Evolutionary conservation across 2,113 vertebrate genomes (phyloP).

Genomic region (Eptatretus burgeri): DNA sequence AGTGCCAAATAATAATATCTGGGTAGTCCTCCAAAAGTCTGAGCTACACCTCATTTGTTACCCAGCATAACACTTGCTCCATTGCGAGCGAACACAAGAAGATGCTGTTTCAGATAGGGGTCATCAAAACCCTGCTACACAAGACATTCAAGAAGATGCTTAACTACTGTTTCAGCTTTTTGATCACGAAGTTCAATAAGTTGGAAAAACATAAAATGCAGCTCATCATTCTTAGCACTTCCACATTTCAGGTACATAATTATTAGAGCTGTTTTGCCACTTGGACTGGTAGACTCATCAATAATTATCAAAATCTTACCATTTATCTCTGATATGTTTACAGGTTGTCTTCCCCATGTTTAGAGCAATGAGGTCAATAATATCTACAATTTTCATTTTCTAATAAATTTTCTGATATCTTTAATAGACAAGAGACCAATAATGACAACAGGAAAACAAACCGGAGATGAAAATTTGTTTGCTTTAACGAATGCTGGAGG

Average conservation of each 20-base stretch:
- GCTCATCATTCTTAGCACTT: neutral
- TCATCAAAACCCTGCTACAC: neutral
- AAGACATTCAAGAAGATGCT: neutral
- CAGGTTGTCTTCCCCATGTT: too few species aligned
- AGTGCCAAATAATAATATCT: conserved; percentile 4
- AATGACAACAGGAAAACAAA: too few species aligned
- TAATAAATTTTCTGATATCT: too few species aligned
- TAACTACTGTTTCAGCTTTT: neutral
- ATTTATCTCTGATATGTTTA: too few species aligned
- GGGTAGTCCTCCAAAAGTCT: neutral
- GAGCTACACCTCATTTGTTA: neutral
- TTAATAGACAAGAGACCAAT: too few species aligned
- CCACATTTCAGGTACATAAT: neutral
- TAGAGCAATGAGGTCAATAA: too few species aligned
- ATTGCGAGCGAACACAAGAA: neutral
- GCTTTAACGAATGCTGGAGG: too few species aligned
- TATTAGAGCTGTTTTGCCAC: neutral
- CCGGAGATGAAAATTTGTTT: too few species aligned
- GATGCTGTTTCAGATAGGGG: conserved; percentile 7
- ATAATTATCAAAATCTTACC: too few species aligned
- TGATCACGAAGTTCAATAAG: conserved; percentile 1
- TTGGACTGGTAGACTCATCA: too few species aligned
- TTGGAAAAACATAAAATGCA: conserved; percentile 3
- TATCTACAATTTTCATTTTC: too few species aligned
- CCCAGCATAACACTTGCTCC: conserved; percentile 3